Evolutionary conservation across 2,888 invertebrate genomes (phyloP).

Genomic region (Leptarthrus brevirostris): DNA sequence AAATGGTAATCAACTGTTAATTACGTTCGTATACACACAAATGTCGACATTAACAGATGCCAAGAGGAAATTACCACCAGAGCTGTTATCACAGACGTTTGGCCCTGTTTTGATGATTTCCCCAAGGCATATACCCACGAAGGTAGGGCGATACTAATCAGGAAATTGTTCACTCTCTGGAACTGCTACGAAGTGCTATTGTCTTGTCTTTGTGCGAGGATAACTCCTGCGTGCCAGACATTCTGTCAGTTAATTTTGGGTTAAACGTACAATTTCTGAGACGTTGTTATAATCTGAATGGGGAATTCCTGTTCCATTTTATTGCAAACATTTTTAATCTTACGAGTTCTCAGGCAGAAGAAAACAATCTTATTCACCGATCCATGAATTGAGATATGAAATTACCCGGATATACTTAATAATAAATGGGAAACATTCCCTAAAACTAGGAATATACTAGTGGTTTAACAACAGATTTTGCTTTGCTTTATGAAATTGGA

Average conservation of each 20-base stretch:
- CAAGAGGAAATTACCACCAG: slow-evolving; percentile 23
- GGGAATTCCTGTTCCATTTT: background rate
- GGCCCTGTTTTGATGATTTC: slow-evolving; percentile 34
- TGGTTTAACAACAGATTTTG: no score
- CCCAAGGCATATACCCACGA: slow-evolving; percentile 36
- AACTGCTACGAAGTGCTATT: slow-evolving; percentile 16
- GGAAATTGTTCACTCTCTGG: slow-evolving; percentile 43
- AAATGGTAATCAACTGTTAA: slow-evolving; percentile 27
- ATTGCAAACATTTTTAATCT: slow-evolving; percentile 24
- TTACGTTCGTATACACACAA: slow-evolving; percentile 11
- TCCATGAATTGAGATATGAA: slow-evolving; percentile 2
- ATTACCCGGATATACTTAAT: background rate
- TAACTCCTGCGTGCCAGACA: slow-evolving; percentile 31
- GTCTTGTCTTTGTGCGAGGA: slow-evolving; percentile 11
- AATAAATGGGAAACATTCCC: no score
- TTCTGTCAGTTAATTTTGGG: slow-evolving; percentile 41
- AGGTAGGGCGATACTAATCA: slow-evolving; percentile 41
- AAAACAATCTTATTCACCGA: slow-evolving; percentile 1
- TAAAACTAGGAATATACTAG: no score
- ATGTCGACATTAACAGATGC: slow-evolving; percentile 41
- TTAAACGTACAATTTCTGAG: slow-evolving; percentile 27
- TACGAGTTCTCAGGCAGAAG: background rate
- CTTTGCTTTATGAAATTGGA: no score
- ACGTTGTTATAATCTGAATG: background rate
- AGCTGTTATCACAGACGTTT: slow-evolving; percentile 36